Base-by-base conservation (phyloP, 2,113 vertebrate genomes). In the Tragelaphus imberbis region DNA sequence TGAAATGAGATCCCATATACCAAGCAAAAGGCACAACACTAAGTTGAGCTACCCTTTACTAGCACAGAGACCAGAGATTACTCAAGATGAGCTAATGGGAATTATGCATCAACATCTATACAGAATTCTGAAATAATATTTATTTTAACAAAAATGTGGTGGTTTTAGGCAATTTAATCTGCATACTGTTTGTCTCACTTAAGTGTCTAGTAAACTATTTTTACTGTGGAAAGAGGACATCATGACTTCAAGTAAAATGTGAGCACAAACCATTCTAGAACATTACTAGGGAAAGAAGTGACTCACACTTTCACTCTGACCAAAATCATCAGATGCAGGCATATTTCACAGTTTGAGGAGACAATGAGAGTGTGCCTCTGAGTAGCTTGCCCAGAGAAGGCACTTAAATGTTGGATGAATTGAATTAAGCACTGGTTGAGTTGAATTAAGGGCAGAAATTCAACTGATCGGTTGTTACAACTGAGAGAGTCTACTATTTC, bases 191-290 rank as follows among this genome's bases (percentile, higher is more conserved):
- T 96, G 27, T 79, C 36, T 92, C 56, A 86, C 44, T 59, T 91
- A 58, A 82, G 19, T 81, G 17, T 6, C 90, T 84, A 87, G 65
- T 53, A 91, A 96, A 93, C 25, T 36, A 94, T 56, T 58, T 97
- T 90, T 63, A n/a, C 61, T 95, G 96, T 97, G 65, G 53, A 94
- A 97, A 25, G 56, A 96, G 61, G 40, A 80, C 12, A 53, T 44
- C 17, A 25, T 44, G 19, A 33, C 53, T 59, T 77, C 33, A 82
- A 79, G 33, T 53, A 84, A 94, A 94, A 87, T 44, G 36, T 79
- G 40, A 49, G 3, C n/a, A 87, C 47, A 80, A 87, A 91, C 58
- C 80, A 86, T 71, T 92, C 63, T 77, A 71, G 44, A 97, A 95
- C 87, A 68, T 55, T 90, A 61, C n/a, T 47, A 65, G 21, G 27